These are phyloP conservation scores for Drosophila lutescens DNA, from an alignment of 2,888 invertebrate genomes.

Conservation along the genomic window DNA sequence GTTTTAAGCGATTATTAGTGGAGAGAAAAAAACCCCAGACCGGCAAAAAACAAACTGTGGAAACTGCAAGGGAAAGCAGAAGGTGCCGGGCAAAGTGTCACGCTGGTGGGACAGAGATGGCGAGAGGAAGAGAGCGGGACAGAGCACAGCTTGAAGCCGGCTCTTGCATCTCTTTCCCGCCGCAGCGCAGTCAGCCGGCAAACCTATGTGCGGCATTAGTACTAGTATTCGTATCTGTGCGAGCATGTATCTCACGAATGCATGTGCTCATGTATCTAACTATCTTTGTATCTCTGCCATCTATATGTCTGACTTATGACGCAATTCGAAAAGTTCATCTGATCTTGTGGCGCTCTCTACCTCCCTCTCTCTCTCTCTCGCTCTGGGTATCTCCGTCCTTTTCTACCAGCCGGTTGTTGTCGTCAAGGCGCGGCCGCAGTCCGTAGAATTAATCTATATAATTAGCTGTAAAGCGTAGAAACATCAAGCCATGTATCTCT, in stretches of 20 bases:
- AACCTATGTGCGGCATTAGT: conserved; percentile 16
- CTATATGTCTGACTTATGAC: conserved; percentile 60
- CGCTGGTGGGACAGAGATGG: neutral
- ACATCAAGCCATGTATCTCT: conserved; percentile 38
- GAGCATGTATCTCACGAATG: conserved; percentile 30
- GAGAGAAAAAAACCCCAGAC: conserved; percentile 24
- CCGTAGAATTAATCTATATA: conserved; percentile 60
- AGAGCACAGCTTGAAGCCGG: conserved; percentile 54
- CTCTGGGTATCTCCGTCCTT: neutral
- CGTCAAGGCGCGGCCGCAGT: conserved; percentile 28
- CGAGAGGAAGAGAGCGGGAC: conserved; percentile 15
- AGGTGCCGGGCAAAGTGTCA: conserved; percentile 6
- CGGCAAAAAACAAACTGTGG: conserved; percentile 11
- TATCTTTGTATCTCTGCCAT: conserved; percentile 60
- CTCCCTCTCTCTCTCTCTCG: neutral
- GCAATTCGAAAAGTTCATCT: conserved; percentile 64
- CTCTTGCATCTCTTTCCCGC: conserved; percentile 31
- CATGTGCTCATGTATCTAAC: conserved; percentile 58
- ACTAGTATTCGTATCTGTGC: conserved; percentile 2
- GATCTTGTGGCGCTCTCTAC: conserved; percentile 27
- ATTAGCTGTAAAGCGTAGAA: conserved; percentile 44
- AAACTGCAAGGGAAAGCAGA: conserved; percentile 39
- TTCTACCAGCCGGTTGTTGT: neutral
- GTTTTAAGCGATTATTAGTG: conserved; percentile 72
- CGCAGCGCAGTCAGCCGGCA: conserved; percentile 51